Base-by-base conservation (phyloP, 2,113 vertebrate genomes). In the Pelusios castaneus region DNA sequence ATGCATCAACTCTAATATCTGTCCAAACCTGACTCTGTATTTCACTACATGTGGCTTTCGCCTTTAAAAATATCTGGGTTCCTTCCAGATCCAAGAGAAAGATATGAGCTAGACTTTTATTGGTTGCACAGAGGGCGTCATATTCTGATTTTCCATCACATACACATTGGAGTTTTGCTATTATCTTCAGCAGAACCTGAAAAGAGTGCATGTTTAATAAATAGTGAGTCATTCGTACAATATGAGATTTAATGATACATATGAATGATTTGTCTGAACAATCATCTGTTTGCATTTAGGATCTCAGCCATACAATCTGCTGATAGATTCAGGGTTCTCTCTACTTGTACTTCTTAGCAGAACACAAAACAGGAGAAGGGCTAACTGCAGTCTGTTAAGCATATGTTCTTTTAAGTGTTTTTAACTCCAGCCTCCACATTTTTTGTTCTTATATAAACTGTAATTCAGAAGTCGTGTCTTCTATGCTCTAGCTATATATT, bases 241-340 rank as follows among this genome's bases (percentile, higher is more conserved):
- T n/a, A n/a, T n/a, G n/a, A n/a, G n/a, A n/a, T n/a, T 92, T 96
- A 93, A 86, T 97, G 97, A 95, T 92, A 96, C 95, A 94, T 96
- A 96, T 88, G 95, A 96, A 95, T 90, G 86, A 91, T 84, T 96
- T 95, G 94, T 97, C 93, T 96, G 94, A 95, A 96, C 95, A 97
- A 96, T 96, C 95, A 96, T 95, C 58, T 91, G 91, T 95, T 97
- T 95, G 92, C 89, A 87, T 95, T 93, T 95, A 97, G 97, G 87
- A 90, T 94, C 10, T 1, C 24, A 93, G 97, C 95, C 96, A 97
- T 87, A 91, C 91, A 96, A 95, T 95, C 92, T 97, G 88, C 91
- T 96, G 82, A 80, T 89, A 91, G 93, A 91, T 94, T 92, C 92
- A 95, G 96, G 92, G 90, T 97, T 97, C 95, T 90, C 77, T 84